Percentiles rank a stretch among this genome's conserved stretches.
These are phyloP conservation scores for Drosophila pectinifera DNA, from an alignment of 1,140 invertebrate species.

Conservation along the genomic window DNA sequence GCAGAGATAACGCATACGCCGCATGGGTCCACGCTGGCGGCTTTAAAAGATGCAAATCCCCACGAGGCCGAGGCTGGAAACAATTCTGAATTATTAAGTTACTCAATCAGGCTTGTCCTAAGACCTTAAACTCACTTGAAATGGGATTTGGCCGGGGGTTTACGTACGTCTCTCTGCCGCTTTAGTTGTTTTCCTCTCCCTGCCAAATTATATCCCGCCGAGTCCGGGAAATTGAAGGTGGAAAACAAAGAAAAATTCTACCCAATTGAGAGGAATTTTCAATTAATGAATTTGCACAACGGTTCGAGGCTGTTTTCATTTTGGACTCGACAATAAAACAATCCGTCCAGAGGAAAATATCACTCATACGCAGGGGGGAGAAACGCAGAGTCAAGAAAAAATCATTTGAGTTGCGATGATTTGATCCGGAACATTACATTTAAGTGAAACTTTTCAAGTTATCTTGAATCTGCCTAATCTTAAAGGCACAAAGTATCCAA, in stretches of 20 bases:
- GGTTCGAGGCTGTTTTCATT: too few relatives aligned
- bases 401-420: too few relatives aligned
- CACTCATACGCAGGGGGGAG: too few relatives aligned
- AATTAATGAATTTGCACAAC: slow-evolving; percentile 39
- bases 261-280: slow-evolving; percentile 29
- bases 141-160: slow-evolving; percentile 53
- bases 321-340: slow-evolving; percentile 1
- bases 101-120: slow-evolving; percentile 51
- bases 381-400: too few relatives aligned
- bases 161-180: slow-evolving; percentile 35
- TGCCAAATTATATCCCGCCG: background rate
- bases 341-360: too few relatives aligned
- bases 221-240: slow-evolving; percentile 23
- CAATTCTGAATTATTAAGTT: slow-evolving; percentile 58
- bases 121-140: slow-evolving; percentile 56
- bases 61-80: slow-evolving; percentile 40
- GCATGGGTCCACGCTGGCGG: slow-evolving; percentile 38
- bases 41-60: slow-evolving; percentile 52
- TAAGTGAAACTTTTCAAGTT: too few relatives aligned
- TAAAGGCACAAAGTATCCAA: background rate
- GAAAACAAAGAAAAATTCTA: background rate
- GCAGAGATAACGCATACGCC: slow-evolving; percentile 57
- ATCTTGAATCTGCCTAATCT: too few relatives aligned
- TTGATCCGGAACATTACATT: too few relatives aligned
- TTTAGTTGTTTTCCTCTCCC: slow-evolving; percentile 4